Base-by-base conservation (phyloP, 1,140 invertebrate species). In the Heliconius hewitsoni region DNA sequence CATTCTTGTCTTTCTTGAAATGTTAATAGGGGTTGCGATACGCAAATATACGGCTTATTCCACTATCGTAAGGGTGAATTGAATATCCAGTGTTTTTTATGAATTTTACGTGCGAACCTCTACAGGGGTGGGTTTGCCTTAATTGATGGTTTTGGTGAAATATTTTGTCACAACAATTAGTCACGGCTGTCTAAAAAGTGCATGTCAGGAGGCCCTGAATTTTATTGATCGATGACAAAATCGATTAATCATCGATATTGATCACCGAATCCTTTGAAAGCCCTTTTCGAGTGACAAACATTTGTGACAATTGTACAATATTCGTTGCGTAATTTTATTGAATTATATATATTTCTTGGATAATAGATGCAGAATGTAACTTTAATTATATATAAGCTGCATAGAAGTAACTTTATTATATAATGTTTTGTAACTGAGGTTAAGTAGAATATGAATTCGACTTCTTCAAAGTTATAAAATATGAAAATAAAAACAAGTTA, bases 141-240 rank as follows among this genome's bases (percentile, higher is more conserved):
- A 82, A 85, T 91, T 92, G 89, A 92, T 85, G 89, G 89, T 91
- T 92, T 90, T 94, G 91, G 92, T 94, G 91, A 94, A 94, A 94
- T 94, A 93, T 94, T 94, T 93, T 93, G 93, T 94, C 93, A 94
- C 86, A 93, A 93, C 90, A 93, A 94, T 94, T 94, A 90, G 93
- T 94, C 90, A 94, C 83, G 91, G 80, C 86, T 91, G 91, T 92
- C 91, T 87, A 77, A 87, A 89, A 91, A 80, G 83, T 81, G 89
- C 89, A 74, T 84, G 93, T 94, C 93, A 94, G 70, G 84, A 94
- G 70, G 84, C 82, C 82, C 86, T 89, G 90, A 89, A 92, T 90
- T 91, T 88, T 90, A 91, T 91, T 91, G 88, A 93, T 91, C 91
- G 89, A 81, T 74, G 66, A 76, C 42, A 46, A 85, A 85, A 92